phyloP scores from a whole-genome alignment of 2,797 vertebrate species.

The Acrossocheilus fasciatus region DNA sequence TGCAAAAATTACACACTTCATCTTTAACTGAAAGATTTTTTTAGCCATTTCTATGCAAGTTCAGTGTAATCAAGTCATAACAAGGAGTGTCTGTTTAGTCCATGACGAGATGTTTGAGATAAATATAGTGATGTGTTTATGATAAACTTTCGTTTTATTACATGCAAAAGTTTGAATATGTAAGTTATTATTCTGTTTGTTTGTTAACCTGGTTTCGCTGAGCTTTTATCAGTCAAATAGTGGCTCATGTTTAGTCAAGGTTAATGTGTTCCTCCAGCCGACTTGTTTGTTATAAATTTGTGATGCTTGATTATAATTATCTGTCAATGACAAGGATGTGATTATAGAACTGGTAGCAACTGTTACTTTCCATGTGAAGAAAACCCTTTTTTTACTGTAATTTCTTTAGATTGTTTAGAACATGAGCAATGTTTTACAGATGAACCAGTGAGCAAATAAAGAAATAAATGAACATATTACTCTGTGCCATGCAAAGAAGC shows the following conservation, averaged over 20 bases:
- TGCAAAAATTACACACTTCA: background rate
- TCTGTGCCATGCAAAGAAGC: background rate
- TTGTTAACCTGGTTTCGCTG: conserved; percentile 2
- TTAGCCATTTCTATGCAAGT: conserved; percentile 65
- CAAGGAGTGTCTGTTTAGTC: background rate
- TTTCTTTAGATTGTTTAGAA: conserved; percentile 54
- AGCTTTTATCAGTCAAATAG: background rate
- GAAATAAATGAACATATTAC: conserved; percentile 15
- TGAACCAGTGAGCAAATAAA: conserved; percentile 60
- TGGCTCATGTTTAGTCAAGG: background rate
- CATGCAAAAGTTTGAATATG: conserved; percentile 10
- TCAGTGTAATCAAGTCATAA: conserved; percentile 11
- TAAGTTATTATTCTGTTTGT: background rate
- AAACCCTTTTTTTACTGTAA: conserved; percentile 36
- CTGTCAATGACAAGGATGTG: conserved; percentile 13
- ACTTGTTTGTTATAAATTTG: conserved; percentile 4
- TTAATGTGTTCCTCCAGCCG: background rate
- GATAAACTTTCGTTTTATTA: background rate
- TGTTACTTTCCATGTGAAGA: conserved; percentile 48
- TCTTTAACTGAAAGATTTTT: conserved; percentile 17
- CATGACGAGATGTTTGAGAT: background rate
- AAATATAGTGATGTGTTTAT: background rate
- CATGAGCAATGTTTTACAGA: conserved; percentile 50
- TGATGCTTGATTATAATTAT: conserved; percentile 4
- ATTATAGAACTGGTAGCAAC: conserved; percentile 18